Base-by-base conservation (phyloP, 2,113 vertebrate genomes). In the Oreochromis aureus region DNA sequence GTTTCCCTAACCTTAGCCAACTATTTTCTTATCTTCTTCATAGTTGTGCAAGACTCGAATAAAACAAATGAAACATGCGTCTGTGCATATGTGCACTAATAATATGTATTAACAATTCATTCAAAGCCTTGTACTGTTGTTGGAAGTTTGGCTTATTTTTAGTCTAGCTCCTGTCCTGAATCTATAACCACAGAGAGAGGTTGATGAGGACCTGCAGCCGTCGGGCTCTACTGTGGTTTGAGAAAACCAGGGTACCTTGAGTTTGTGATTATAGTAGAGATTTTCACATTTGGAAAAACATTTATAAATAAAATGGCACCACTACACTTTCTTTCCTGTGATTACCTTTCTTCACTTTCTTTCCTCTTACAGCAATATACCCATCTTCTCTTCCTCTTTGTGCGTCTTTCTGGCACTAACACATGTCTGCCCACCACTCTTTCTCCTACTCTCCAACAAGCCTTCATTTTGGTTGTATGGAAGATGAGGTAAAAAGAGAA, bases 401-500 rank as follows among this genome's bases (percentile, higher is more conserved):
- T 86, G 81, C 30, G 55, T 86, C 69, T 86, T 54, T 66, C 71
- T 88, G 59, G 63, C 55, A 69, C 84, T 86, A 82, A 82, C 87
- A 89, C 82, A 73, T 51, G 32, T 84, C 86, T 69, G 34, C 80
- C 13, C 82, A 76, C 80, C 55, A 10, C 82, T 89, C 53, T 78
- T 86, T 89, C 82, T 89, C 66, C 58, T 80, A 10, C 76, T 86
- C 88, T 87, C 90, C 83, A 86, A 71, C 80, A 61, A 63, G 89
- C 81, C 87, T 32, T 85, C 91, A 84, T 39, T 86, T 82, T 41
- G 61, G 10, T 87, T 92, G 88, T 92, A 85, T 91, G 87, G 87
- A 93, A 79, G 93, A 94, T 92, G 91, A 96, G 90, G 92, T 81
- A 87, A 90, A 90, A 88, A 89, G 81, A 69, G 27, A 80, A 86